These are phyloP conservation scores for Buathra laborator DNA, from an alignment of 2,888 invertebrate genomes.

Conservation along the genomic window DNA sequence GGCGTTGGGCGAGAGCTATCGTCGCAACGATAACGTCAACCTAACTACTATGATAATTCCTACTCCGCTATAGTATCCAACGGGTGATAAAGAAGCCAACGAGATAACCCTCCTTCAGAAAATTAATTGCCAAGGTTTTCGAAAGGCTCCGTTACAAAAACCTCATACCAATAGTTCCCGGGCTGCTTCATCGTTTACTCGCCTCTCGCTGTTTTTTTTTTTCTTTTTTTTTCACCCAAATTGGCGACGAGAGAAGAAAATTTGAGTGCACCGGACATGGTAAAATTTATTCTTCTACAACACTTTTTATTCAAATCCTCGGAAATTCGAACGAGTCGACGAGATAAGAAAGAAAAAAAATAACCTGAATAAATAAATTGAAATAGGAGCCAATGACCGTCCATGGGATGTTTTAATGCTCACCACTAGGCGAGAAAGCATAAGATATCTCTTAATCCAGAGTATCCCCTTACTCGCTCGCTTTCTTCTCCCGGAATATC, in stretches of 20 bases:
- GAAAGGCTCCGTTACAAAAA: neutral
- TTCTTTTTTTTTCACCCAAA: neutral
- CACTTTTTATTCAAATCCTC: neutral
- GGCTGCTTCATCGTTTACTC: neutral
- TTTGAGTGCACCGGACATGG: neutral
- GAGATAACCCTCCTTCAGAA: conserved; percentile 13
- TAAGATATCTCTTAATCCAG: conserved; percentile 19
- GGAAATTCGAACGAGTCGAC: neutral
- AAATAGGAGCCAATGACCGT: neutral
- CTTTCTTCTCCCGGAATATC: conserved; percentile 32
- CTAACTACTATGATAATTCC: conserved; percentile 21
- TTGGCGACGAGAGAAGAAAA: neutral
- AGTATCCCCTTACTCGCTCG: conserved; percentile 3
- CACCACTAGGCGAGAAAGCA: neutral
- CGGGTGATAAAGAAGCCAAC: conserved; percentile 9
- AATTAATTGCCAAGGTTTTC: conserved; percentile 32
- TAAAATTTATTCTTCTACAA: neutral
- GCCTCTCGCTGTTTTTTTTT: neutral
- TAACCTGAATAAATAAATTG: neutral
- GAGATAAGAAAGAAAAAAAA: neutral
- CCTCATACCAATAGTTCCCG: neutral
- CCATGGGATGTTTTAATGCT: conserved; percentile 7
- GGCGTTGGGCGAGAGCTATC: neutral
- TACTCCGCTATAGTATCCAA: neutral
- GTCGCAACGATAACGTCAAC: conserved; percentile 26